Percentiles rank a stretch among this genome's conserved stretches.
Evolutionary conservation across 2,797 vertebrate species (phyloP).

Genomic region (Austrolebias charrua): DNA sequence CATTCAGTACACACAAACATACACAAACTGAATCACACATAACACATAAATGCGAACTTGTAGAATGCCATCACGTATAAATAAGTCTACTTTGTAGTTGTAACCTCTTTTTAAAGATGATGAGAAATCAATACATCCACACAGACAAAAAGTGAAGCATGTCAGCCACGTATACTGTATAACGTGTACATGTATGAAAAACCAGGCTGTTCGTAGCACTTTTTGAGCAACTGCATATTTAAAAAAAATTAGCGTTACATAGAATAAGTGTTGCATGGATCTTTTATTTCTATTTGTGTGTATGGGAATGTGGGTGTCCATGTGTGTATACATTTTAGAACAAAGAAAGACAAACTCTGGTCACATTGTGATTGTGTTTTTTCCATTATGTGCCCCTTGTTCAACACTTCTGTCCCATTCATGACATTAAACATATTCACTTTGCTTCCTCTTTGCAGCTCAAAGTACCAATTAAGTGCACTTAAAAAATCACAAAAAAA

Average conservation of each 20-base stretch:
- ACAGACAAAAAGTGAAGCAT: slow-evolving; percentile 5
- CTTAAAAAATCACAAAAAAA: slow-evolving; percentile 34
- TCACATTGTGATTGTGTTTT: slow-evolving; percentile 25
- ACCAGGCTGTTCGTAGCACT: background rate
- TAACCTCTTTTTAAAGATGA: slow-evolving; percentile 13
- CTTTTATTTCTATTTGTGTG: background rate
- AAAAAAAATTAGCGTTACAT: background rate
- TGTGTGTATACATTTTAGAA: background rate
- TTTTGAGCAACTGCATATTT: slow-evolving; percentile 13
- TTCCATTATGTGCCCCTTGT: slow-evolving; percentile 42
- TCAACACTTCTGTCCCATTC: slow-evolving; percentile 26
- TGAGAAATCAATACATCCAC: slow-evolving; percentile 6
- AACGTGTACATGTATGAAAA: slow-evolving; percentile 1
- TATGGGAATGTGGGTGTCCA: background rate
- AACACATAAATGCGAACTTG: slow-evolving; percentile 3
- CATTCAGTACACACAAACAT: slow-evolving; percentile 18
- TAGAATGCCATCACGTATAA: slow-evolving; percentile 12
- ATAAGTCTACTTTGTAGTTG: background rate
- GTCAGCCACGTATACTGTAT: slow-evolving; percentile 1
- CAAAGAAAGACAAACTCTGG: slow-evolving; percentile 2
- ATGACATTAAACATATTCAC: slow-evolving; percentile 32
- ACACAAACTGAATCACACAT: background rate
- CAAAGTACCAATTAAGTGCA: slow-evolving; percentile 48
- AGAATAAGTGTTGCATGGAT: slow-evolving; percentile 8
- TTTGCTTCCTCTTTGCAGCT: slow-evolving; percentile 24